phyloP scores from a whole-genome alignment of 1,140 invertebrate genomes.

The Sinonovacula constricta region DNA sequence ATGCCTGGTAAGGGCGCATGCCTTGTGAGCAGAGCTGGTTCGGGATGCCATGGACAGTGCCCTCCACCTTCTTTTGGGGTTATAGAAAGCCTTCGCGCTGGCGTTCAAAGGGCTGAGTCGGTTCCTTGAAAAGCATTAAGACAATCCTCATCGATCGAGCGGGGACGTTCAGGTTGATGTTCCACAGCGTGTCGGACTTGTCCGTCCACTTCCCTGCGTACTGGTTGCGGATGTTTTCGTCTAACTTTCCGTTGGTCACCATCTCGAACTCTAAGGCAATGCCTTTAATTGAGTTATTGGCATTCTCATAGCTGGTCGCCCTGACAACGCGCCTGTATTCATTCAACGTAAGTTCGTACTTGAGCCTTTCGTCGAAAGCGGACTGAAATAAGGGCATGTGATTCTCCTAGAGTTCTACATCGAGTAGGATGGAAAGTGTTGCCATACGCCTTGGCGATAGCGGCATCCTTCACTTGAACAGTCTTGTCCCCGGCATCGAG shows the following conservation, averaged over 20 bases:
- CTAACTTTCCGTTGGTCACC: conserved; percentile 9
- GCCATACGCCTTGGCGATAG: background rate
- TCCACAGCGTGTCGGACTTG: conserved; percentile 4
- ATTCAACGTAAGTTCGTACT: conserved; percentile 36
- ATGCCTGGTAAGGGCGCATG: conserved; percentile 20
- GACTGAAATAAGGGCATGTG: conserved; percentile 27
- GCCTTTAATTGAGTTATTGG: conserved; percentile 16
- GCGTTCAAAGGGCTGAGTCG: background rate
- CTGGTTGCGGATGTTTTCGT: background rate
- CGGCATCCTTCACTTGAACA: background rate
- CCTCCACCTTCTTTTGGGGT: conserved; percentile 43
- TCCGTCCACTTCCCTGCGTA: background rate
- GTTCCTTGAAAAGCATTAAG: conserved; percentile 36
- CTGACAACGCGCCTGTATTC: conserved; percentile 12
- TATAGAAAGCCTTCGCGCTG: conserved; percentile 24
- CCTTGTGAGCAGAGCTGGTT: conserved; percentile 37
- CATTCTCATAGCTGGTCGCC: background rate
- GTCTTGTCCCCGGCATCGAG: background rate
- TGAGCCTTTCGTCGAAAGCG: conserved; percentile 6
- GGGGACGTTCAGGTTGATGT: conserved; percentile 39
- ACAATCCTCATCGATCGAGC: conserved; percentile 18
- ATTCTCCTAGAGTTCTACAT: conserved; percentile 2
- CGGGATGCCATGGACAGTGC: conserved; percentile 26
- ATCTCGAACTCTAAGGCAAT: conserved; percentile 31
- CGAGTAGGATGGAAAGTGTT: conserved; percentile 8